These are phyloP conservation scores for Eupristina koningsbergeri DNA, from an alignment of 1,140 invertebrate species.

Conservation along the genomic window DNA sequence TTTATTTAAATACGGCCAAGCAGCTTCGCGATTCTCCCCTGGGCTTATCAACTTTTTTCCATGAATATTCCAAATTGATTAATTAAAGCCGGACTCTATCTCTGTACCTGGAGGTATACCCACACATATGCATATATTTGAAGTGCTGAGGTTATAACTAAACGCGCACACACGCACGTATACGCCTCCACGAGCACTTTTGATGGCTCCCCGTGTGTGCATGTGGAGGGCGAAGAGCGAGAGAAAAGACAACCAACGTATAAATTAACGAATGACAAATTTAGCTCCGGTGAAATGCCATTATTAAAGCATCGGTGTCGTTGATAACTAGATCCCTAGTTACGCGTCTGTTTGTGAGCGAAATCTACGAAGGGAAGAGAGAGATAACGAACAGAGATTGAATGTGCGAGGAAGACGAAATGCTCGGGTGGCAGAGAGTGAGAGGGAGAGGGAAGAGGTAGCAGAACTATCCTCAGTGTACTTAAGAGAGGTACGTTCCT, in stretches of 20 bases:
- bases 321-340: constrained; percentile 49
- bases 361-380: background rate
- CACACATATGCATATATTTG: background rate
- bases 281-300: constrained; percentile 41
- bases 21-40: background rate
- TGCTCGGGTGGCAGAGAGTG: background rate
- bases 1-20: background rate
- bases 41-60: constrained; percentile 29
- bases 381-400: background rate
- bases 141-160: background rate
- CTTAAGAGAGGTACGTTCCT: background rate
- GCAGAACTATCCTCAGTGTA: background rate
- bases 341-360: constrained; percentile 18
- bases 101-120: background rate
- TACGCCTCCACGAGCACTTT: background rate
- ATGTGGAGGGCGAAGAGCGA: background rate
- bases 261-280: constrained; percentile 53
- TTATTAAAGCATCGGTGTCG: constrained; percentile 47
- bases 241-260: constrained; percentile 24
- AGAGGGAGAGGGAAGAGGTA: background rate
- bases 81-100: background rate
- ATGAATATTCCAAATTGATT: constrained; percentile 41
- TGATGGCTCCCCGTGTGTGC: background rate
- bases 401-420: background rate
- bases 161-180: background rate